Conservation (phyloP, 2,888 invertebrate species). For the Pseudococcus longispinus region DNA sequence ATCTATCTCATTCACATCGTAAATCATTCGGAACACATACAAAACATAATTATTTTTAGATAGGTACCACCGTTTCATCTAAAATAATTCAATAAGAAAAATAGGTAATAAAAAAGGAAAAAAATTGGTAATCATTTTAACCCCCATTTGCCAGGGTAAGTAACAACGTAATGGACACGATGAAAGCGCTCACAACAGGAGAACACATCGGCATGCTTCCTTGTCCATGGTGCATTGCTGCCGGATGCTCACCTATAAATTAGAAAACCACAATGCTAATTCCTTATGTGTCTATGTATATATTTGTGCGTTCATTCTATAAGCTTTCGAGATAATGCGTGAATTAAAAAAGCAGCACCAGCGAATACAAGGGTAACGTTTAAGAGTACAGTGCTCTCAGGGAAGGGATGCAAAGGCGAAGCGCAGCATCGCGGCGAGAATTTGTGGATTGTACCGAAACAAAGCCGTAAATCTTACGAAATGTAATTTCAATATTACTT, state of each 20-base stretch:
- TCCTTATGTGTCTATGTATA: background rate
- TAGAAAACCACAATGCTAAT: constrained; percentile 20
- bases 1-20: background rate
- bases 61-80: background rate
- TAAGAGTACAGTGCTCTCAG: background rate
- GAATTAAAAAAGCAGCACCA: background rate
- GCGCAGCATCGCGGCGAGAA: background rate
- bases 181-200: constrained; percentile 60
- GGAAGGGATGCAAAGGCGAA: background rate
- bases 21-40: background rate
- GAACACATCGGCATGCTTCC: constrained; percentile 59
- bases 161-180: constrained; percentile 59
- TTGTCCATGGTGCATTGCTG: constrained; percentile 61
- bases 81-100: background rate
- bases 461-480: background rate
- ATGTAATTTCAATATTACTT: constrained; percentile 6
- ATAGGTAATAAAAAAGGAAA: background rate
- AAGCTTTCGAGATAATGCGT: background rate
- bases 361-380: background rate
- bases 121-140: constrained; percentile 27
- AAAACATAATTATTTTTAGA: background rate
- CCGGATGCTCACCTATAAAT: constrained; percentile 60
- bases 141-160: constrained; percentile 52
- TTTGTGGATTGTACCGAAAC: background rate
- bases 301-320: background rate